Evolutionary conservation across 2,113 vertebrate genomes (phyloP), one percentile per base, ranked within the genome.

Genomic region (Brienomyrus brachyistius): DNA sequence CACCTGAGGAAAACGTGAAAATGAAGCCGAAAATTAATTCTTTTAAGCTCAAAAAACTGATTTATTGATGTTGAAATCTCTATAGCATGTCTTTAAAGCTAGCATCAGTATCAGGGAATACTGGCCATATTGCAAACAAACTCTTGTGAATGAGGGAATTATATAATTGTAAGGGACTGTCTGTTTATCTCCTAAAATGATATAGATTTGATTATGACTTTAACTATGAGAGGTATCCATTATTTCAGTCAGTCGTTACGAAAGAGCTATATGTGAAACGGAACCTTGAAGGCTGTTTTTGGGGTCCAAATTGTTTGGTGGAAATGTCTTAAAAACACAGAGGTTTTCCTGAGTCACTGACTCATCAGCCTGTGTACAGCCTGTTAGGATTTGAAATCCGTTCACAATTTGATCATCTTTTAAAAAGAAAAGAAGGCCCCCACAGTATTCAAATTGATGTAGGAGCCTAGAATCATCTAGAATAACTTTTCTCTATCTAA

Each of bases 181-280:
- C n/a, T 51, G 85, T 87, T 87, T 54, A 56, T 56, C 48, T 56
- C 27, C 35, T 23, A 87, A 52, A 86, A 87, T 54, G n/a, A 48
- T 35, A 54, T 21, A 52, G n/a, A 21, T 27, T 35, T 84, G 17
- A 13, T 15, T 35, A 13, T 54, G 51, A n/a, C 51, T 54, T 54
- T 87, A 87, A 54, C 56, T 87, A 87, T 52, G 11, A 87, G 85
- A 54, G 27, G 40, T 6, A 87, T 87, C 48, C 85, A 87, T 52
- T 6, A 17, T 54, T 56, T 40, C 13, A 51, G 40, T 17, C 15
- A 54, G 9, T 17, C 2, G 5, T 31, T 9, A 51, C 15, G 35
- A 52, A n/a, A 82, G 45, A 87, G 48, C 51, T 50, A 9, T 84
- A 45, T 47, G 82, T 10, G 6, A 84, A 48, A 6, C 4, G 5